phyloP scores from a whole-genome alignment of 2,888 invertebrate genomes.

The Patella caerulea region DNA sequence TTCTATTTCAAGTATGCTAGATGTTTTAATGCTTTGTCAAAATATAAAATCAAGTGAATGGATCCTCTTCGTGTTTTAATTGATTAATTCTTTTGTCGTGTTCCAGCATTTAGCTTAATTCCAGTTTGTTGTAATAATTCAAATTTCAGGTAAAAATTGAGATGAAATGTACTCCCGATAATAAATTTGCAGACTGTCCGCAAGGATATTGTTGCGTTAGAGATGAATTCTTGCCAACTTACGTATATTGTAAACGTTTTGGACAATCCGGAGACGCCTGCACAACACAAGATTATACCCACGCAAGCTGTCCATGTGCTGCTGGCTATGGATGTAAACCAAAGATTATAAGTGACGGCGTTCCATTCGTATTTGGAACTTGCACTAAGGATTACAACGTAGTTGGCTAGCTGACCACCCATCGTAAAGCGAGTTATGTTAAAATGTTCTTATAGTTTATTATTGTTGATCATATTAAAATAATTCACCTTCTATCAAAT shows the following conservation, averaged over 20 bases:
- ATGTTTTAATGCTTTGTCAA: too few relatives aligned
- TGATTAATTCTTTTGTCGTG: too few relatives aligned
- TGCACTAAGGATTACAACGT: constrained; percentile 19
- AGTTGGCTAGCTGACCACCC: too few relatives aligned
- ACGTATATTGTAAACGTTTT: constrained; percentile 41
- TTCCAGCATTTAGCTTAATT: too few relatives aligned
- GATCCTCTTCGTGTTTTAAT: too few relatives aligned
- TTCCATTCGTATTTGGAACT: constrained; percentile 37
- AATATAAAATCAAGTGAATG: too few relatives aligned
- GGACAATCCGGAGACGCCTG: constrained; percentile 30
- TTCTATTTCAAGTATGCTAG: too few relatives aligned
- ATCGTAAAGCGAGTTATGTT: too few relatives aligned
- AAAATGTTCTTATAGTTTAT: too few relatives aligned
- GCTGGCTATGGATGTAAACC: constrained; percentile 34
- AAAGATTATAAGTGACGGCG: constrained; percentile 31
- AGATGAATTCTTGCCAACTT: constrained; percentile 43
- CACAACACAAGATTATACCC: constrained; percentile 27
- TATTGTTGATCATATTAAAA: too few relatives aligned
- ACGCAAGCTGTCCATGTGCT: constrained; percentile 38
- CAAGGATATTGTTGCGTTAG: constrained; percentile 42
- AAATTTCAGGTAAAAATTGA: constrained; percentile 21
- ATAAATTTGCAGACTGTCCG: constrained; percentile 32
- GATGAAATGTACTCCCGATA: constrained; percentile 31
- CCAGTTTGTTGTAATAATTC: too few relatives aligned
- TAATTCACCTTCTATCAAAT: too few relatives aligned